These are phyloP conservation scores for Rhincodon typus DNA, from an alignment of 2,797 vertebrate species.

Conservation along the genomic window DNA sequence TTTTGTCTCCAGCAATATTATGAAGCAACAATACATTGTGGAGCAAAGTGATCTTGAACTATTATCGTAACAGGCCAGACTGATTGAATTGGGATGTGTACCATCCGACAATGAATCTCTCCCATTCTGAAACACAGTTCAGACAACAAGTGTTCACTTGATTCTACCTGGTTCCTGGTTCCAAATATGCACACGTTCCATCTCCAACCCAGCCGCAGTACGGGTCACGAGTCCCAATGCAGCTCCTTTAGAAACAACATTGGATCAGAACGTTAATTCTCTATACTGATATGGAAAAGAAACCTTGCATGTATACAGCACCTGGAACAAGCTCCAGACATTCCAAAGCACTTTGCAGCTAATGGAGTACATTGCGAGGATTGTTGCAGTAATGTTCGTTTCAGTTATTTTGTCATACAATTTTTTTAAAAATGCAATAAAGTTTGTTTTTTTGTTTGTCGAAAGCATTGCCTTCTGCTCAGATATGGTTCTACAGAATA, in stretches of 20 bases:
- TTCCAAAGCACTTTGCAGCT: background rate
- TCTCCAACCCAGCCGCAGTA: conserved; percentile 90
- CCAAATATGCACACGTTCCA: conserved; percentile 81
- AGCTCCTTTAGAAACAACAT: conserved; percentile 61
- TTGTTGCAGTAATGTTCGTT: background rate
- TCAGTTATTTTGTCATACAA: too few species aligned
- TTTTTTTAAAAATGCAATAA: too few species aligned
- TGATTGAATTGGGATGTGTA: background rate
- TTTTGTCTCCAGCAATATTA: background rate
- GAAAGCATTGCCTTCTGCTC: background rate
- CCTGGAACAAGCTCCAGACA: background rate
- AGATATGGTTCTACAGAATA: background rate
- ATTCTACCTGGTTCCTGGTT: conserved; percentile 75
- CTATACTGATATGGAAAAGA: background rate
- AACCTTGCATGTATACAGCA: background rate
- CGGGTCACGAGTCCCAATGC: conserved; percentile 82
- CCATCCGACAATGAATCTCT: background rate
- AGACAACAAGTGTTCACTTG: background rate
- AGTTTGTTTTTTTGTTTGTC: background rate
- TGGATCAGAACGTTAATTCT: background rate
- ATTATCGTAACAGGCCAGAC: background rate
- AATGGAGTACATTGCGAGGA: background rate
- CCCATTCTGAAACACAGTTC: background rate
- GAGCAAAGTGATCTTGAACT: background rate
- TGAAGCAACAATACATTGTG: background rate